phyloP scores from a whole-genome alignment of 2,888 invertebrate species.

The Sinhomidia bicolor region DNA sequence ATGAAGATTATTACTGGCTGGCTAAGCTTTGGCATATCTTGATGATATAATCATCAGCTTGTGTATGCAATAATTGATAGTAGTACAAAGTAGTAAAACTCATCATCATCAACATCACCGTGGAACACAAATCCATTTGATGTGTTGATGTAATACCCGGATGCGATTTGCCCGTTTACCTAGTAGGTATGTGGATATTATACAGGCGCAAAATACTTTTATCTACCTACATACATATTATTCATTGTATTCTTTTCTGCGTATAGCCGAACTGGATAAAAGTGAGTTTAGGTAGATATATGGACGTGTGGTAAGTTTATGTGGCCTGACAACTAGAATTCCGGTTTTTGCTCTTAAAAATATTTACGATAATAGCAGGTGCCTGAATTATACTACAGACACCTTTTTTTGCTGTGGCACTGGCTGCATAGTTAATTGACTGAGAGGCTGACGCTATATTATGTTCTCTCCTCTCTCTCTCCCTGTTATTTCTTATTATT shows the following conservation, averaged over 20 bases:
- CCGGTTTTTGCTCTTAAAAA: slow-evolving; percentile 72
- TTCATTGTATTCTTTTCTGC: not conserved
- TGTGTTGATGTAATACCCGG: slow-evolving; percentile 72
- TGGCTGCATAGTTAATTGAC: slow-evolving; percentile 63
- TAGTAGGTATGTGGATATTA: not conserved
- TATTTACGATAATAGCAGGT: slow-evolving; percentile 71
- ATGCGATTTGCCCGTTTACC: slow-evolving; percentile 52
- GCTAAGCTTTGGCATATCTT: slow-evolving; percentile 67
- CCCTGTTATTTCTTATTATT: too few species aligned
- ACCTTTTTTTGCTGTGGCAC: slow-evolving; percentile 64
- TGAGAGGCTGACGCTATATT: slow-evolving; percentile 25
- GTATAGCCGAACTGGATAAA: slow-evolving; percentile 44
- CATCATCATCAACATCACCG: slow-evolving; percentile 62
- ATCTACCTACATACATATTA: not conserved
- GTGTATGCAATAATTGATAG: slow-evolving; percentile 70
- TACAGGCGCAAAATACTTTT: not conserved
- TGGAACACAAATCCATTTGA: slow-evolving; percentile 67
- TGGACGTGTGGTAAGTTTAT: slow-evolving; percentile 59
- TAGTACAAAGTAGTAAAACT: slow-evolving; percentile 59
- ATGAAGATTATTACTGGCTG: slow-evolving; percentile 56
- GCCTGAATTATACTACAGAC: slow-evolving; percentile 72
- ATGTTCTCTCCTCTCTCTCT: not conserved
- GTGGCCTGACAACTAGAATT: slow-evolving; percentile 67
- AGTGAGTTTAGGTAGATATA: slow-evolving; percentile 52
- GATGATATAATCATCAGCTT: slow-evolving; percentile 72